A percentile compares a stretch with the other conserved stretches of the same genome.
Evolutionary conservation across 1,140 invertebrate species (phyloP).

Genomic region (Megathymus violae): DNA sequence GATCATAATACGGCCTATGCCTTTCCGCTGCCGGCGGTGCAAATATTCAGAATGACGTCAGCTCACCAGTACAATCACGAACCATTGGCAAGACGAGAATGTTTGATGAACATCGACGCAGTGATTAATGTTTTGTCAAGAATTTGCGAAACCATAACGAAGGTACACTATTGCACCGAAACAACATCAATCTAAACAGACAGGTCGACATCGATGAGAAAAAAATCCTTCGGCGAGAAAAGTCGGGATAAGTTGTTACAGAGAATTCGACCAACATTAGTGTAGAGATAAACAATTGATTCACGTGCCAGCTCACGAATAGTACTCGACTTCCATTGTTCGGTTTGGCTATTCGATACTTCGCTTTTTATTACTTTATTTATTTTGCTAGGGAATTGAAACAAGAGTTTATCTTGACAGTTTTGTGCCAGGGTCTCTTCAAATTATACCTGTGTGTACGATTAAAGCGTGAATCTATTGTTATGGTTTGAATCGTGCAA

Average conservation of each 20-base stretch:
- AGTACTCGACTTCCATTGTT: conserved; percentile 12
- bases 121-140: conserved; percentile 20
- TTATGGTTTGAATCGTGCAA: no score
- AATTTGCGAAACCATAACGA: not conserved
- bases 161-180: conserved; percentile 1
- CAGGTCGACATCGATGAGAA: conserved; percentile 8
- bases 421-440: no score
- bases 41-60: conserved; percentile 15
- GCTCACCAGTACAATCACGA: conserved; percentile 6
- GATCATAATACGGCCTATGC: conserved; percentile 9
- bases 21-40: conserved; percentile 1
- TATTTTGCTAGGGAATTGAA: not conserved
- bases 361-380: conserved; percentile 4
- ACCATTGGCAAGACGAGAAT: conserved; percentile 1
- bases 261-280: not conserved
- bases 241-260: conserved; percentile 4
- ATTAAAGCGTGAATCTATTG: no score
- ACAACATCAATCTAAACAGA: conserved; percentile 16
- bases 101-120: conserved; percentile 20
- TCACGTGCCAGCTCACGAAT: conserved; percentile 11
- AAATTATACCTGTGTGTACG: no score
- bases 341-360: conserved; percentile 4
- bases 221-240: not conserved
- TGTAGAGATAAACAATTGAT: not conserved
- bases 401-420: no score